Conservation (phyloP, 2,797 vertebrate species). For the Clarias pachynema region DNA sequence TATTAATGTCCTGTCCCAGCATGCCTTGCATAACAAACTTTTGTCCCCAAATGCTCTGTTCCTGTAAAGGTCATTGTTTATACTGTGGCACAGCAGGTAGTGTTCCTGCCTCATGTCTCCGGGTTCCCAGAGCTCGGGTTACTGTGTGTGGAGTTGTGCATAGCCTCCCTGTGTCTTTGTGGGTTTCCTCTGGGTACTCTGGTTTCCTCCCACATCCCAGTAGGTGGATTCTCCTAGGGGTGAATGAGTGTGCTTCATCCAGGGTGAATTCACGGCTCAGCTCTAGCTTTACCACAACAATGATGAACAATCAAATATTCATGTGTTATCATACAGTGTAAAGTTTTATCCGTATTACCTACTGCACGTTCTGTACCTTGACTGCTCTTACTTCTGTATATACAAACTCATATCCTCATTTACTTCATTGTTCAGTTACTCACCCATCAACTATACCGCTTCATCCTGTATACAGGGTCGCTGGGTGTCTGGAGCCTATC, state of each 20-base stretch:
- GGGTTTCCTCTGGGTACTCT: conserved; percentile 21
- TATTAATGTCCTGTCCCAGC: not conserved
- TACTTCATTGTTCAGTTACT: too few relatives aligned
- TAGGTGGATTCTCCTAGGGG: not conserved
- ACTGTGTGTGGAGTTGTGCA: not conserved
- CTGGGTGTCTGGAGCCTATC: too few relatives aligned
- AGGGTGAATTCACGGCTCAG: not conserved
- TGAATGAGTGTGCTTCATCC: not conserved
- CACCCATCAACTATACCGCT: too few relatives aligned
- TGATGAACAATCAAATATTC: not conserved
- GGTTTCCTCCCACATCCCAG: conserved; percentile 7
- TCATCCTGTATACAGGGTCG: too few relatives aligned
- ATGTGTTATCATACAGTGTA: not conserved
- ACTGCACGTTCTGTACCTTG: too few relatives aligned
- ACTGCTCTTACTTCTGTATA: too few relatives aligned
- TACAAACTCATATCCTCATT: too few relatives aligned
- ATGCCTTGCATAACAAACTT: conserved; percentile 7
- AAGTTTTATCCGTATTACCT: too few relatives aligned
- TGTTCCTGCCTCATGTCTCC: not conserved
- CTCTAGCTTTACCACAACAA: not conserved
- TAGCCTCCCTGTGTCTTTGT: not conserved
- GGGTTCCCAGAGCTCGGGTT: not conserved
- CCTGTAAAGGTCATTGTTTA: not conserved
- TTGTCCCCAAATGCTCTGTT: not conserved
- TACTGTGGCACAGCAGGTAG: not conserved